phyloP scores from a whole-genome alignment of 2,113 vertebrate genomes.

The Ia io region DNA sequence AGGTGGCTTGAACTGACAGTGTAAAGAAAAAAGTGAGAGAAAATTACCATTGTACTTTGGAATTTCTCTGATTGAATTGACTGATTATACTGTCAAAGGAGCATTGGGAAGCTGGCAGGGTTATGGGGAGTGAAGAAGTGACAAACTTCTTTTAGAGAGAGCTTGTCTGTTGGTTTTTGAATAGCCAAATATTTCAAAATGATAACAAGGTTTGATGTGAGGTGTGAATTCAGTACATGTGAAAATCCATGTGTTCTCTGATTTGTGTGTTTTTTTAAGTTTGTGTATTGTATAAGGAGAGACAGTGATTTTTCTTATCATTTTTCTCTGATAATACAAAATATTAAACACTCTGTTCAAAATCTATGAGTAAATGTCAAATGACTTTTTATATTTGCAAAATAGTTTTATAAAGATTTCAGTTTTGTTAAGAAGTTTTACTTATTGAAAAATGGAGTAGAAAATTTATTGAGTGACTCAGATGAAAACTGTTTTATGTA shows the following conservation, averaged over 20 bases:
- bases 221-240: slow-evolving; percentile 74
- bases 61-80: slow-evolving; percentile 91
- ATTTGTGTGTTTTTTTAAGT: slow-evolving; percentile 57
- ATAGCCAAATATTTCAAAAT: slow-evolving; percentile 79
- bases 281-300: slow-evolving; percentile 1
- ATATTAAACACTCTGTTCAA: background rate
- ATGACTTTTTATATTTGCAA: slow-evolving; percentile 36
- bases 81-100: slow-evolving; percentile 88
- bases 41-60: slow-evolving; percentile 91
- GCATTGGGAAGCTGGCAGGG: slow-evolving; percentile 77
- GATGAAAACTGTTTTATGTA: slow-evolving; percentile 33
- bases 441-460: background rate
- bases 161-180: slow-evolving; percentile 75
- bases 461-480: background rate
- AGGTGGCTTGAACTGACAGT: slow-evolving; percentile 89
- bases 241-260: slow-evolving; percentile 66
- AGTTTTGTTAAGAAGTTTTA: background rate
- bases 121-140: slow-evolving; percentile 77
- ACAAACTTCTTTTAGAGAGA: slow-evolving; percentile 75
- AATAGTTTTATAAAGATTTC: background rate
- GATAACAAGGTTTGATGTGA: slow-evolving; percentile 71
- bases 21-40: slow-evolving; percentile 84
- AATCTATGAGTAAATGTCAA: slow-evolving; percentile 26
- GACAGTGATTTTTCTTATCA: slow-evolving; percentile 27
- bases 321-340: slow-evolving; percentile 21